Conservation (phyloP, 2,113 vertebrate species). For the Sciurus niger region DNA sequence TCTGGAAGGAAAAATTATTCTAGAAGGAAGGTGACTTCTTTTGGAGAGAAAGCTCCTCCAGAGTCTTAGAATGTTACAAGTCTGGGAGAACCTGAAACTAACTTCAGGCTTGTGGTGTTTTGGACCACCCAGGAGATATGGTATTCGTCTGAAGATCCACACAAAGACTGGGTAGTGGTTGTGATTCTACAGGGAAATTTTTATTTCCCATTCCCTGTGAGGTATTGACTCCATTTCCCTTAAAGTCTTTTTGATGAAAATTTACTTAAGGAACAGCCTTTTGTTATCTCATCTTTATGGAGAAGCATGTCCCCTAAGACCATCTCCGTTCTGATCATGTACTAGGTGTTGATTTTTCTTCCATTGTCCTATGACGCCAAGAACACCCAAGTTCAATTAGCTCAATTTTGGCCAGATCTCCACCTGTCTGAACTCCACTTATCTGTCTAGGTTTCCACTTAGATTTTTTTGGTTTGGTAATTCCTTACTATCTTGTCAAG, state of each 20-base stretch:
- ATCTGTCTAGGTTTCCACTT: not conserved
- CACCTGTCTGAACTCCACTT: not conserved
- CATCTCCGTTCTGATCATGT: not conserved
- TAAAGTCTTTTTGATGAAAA: not conserved
- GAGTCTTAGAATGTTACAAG: not conserved
- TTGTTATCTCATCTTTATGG: not conserved
- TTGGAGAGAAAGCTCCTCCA: not conserved
- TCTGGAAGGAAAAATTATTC: not conserved
- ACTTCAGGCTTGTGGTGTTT: not conserved
- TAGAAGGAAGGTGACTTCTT: not conserved
- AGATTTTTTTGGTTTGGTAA: not conserved
- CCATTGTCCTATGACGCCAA: not conserved
- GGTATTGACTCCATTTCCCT: not conserved
- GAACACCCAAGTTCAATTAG: not conserved
- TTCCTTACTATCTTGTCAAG: not conserved
- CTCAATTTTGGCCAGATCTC: not conserved
- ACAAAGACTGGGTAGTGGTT: not conserved
- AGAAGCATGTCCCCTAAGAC: not conserved
- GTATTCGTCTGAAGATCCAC: not conserved
- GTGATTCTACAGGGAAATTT: not conserved
- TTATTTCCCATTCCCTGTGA: not conserved
- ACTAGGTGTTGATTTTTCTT: not conserved
- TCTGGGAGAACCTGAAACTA: constrained; percentile 16
- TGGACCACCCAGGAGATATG: not conserved
- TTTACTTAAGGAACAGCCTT: not conserved